Conservation (phyloP, 2,113 vertebrate genomes). For the Scomber scombrus region DNA sequence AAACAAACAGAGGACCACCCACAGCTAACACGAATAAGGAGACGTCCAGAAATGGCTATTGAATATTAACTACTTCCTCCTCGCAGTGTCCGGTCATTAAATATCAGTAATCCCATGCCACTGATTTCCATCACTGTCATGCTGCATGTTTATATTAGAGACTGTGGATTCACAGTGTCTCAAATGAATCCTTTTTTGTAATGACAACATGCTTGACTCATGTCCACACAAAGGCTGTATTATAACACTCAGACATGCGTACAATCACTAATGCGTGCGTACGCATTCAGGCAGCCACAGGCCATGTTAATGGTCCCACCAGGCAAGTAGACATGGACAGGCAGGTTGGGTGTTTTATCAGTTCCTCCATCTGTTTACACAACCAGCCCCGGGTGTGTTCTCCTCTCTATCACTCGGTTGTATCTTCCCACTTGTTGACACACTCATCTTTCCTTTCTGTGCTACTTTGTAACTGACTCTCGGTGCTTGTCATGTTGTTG, state of each 20-base stretch:
- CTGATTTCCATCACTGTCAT: constrained; percentile 13
- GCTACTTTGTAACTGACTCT: constrained; percentile 68
- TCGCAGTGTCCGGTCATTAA: constrained; percentile 38
- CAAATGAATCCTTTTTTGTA: constrained; percentile 21
- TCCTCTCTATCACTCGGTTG: constrained; percentile 59
- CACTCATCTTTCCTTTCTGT: constrained; percentile 68
- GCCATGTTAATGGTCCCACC: constrained; percentile 21
- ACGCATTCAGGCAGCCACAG: constrained; percentile 20
- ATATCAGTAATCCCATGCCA: constrained; percentile 6
- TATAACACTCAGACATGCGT: constrained; percentile 25
- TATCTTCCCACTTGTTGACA: constrained; percentile 71
- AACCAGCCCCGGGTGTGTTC: constrained; percentile 59
- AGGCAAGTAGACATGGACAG: constrained; percentile 26
- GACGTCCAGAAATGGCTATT: constrained; percentile 22
- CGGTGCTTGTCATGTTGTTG: constrained; percentile 40
- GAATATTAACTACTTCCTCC: constrained; percentile 71
- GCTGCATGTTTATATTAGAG: constrained; percentile 7
- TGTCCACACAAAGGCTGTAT: constrained; percentile 36
- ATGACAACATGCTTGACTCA: constrained; percentile 12
- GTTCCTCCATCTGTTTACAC: constrained; percentile 76
- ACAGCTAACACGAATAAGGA: constrained; percentile 56
- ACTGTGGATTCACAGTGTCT: background rate
- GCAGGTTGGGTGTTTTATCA: constrained; percentile 60
- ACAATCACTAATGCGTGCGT: background rate
- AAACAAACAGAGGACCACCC: constrained; percentile 83